Percentiles rank a stretch among this genome's conserved stretches.
Conservation (phyloP, 2,797 vertebrate genomes). For the Pseudopleuronectes americanus region DNA sequence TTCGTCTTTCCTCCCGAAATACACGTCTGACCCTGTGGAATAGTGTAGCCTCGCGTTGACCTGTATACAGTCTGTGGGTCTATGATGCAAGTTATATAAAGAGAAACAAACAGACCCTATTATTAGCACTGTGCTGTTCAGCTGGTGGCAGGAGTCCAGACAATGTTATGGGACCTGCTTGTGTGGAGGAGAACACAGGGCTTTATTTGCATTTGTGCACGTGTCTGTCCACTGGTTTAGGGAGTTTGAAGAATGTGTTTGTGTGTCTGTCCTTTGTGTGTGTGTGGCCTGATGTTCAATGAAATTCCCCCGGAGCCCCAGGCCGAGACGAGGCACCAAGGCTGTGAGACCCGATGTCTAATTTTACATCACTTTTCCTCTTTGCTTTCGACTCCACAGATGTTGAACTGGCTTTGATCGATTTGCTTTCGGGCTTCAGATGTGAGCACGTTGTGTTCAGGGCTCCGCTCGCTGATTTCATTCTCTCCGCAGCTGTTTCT, state of each 20-base stretch:
- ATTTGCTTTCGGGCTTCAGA: constrained; percentile 46
- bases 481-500: constrained; percentile 55
- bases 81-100: constrained; percentile 45
- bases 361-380: constrained; percentile 3
- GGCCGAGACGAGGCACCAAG: not conserved
- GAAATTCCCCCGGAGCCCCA: not conserved
- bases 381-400: constrained; percentile 16
- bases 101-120: constrained; percentile 50
- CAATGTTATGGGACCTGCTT: constrained; percentile 27
- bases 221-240: constrained; percentile 10
- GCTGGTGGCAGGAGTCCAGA: constrained; percentile 45
- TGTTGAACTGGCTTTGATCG: constrained; percentile 45
- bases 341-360: not conserved
- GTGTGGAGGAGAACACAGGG: not conserved
- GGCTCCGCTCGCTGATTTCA: constrained; percentile 42
- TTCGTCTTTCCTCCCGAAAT: too few species aligned
- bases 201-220: not conserved
- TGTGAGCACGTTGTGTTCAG: constrained; percentile 34
- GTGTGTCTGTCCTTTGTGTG: constrained; percentile 28
- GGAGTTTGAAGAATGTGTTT: constrained; percentile 12
- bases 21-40: too few species aligned
- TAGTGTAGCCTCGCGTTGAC: too few species aligned
- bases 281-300: constrained; percentile 5
- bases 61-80: constrained; percentile 5
- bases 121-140: constrained; percentile 44